A percentile compares a stretch with the other conserved stretches of the same genome.
Conservation (phyloP, 2,113 vertebrate species). For the Scomber japonicus region DNA sequence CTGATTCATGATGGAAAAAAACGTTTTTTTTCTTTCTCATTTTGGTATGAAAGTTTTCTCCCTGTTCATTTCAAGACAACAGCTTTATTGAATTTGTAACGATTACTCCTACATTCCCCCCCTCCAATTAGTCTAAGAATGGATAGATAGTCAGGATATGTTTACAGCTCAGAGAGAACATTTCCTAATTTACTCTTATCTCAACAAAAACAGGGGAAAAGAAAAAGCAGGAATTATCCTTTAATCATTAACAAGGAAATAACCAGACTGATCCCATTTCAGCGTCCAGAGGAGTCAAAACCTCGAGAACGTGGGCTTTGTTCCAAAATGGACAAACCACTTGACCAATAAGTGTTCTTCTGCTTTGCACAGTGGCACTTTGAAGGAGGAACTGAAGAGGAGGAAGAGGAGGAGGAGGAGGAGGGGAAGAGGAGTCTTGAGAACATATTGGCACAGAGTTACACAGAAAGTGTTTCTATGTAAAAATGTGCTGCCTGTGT, state of each 20-base stretch:
- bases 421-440: conserved; percentile 59
- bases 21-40: conserved; percentile 26
- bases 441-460: conserved; percentile 43
- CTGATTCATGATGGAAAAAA: conserved; percentile 42
- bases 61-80: conserved; percentile 14
- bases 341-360: conserved; percentile 62
- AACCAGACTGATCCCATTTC: conserved; percentile 59
- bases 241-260: conserved; percentile 76
- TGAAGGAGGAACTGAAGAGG: conserved; percentile 81
- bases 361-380: conserved; percentile 85
- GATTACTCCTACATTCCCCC: not conserved
- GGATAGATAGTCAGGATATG: conserved; percentile 15
- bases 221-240: conserved; percentile 43
- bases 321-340: conserved; percentile 50
- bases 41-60: conserved; percentile 46
- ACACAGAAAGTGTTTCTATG: conserved; percentile 63
- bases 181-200: conserved; percentile 32
- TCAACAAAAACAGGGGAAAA: not conserved
- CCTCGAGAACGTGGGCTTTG: conserved; percentile 61
- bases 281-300: conserved; percentile 42
- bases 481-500: conserved; percentile 50
- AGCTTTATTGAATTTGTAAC: not conserved
- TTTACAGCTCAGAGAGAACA: conserved; percentile 20
- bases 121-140: conserved; percentile 35
- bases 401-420: conserved; percentile 72